phyloP scores from a whole-genome alignment of 2,888 invertebrate species.

The Conomelus anceps region DNA sequence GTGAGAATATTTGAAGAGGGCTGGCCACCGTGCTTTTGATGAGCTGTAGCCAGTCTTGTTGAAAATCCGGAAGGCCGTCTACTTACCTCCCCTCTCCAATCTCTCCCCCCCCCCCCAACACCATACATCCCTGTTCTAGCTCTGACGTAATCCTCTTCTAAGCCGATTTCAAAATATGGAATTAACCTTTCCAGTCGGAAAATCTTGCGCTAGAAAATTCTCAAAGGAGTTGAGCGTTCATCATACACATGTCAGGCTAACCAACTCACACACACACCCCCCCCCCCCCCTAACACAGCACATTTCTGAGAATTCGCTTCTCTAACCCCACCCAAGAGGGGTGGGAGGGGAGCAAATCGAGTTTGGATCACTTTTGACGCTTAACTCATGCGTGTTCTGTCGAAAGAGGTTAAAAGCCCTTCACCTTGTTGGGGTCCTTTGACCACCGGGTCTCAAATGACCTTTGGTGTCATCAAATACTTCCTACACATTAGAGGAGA shows the following conservation, averaged over 20 bases:
- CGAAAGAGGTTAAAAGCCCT: neutral
- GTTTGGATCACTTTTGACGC: neutral
- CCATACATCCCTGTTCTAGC: neutral
- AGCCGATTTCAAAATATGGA: neutral
- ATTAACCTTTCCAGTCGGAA: neutral
- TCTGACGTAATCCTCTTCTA: neutral
- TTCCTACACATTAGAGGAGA: neutral
- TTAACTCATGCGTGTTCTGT: neutral
- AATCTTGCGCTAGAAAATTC: neutral
- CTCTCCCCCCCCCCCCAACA: neutral
- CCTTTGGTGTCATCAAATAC: neutral
- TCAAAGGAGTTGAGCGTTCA: neutral
- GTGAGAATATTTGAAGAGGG: neutral
- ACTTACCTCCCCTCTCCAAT: neutral
- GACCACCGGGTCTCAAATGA: neutral
- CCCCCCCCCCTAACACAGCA: neutral
- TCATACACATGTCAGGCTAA: neutral
- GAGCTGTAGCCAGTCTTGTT: neutral
- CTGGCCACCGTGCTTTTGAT: neutral
- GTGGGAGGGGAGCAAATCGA: neutral
- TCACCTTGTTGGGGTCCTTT: neutral
- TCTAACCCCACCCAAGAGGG: too few species aligned
- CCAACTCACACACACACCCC: neutral
- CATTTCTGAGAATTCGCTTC: neutral
- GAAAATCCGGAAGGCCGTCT: neutral